A percentile compares a stretch with the other conserved stretches of the same genome.
Evolutionary conservation across 1,140 invertebrate genomes (phyloP).

Genomic region (Bacillus rossius): DNA sequence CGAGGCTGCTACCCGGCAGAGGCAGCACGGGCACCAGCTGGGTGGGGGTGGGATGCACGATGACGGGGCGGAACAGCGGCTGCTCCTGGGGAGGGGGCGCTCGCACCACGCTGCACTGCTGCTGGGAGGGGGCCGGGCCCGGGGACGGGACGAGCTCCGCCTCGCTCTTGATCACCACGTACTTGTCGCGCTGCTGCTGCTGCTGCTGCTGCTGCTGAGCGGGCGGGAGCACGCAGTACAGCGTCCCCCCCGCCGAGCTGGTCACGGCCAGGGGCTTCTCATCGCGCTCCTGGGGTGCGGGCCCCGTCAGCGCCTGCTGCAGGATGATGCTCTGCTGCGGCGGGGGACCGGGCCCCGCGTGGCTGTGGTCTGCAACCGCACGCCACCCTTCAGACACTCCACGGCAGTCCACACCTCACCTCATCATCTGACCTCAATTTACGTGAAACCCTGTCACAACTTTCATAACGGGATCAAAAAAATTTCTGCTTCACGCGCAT

Average conservation of each 20-base stretch:
- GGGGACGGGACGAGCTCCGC: slow-evolving; percentile 36
- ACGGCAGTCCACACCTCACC: too few relatives aligned
- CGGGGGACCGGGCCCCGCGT: not conserved
- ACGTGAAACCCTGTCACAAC: too few relatives aligned
- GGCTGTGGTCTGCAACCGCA: too few relatives aligned
- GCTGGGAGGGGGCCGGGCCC: too few relatives aligned
- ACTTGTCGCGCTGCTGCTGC: slow-evolving; percentile 36
- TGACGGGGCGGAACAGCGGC: slow-evolving; percentile 55
- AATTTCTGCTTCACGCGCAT: too few relatives aligned
- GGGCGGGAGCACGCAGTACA: slow-evolving; percentile 18
- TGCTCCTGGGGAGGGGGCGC: not conserved
- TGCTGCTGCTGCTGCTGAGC: slow-evolving; percentile 28
- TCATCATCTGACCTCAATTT: too few relatives aligned
- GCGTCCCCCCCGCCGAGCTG: slow-evolving; percentile 11
- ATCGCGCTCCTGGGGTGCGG: not conserved
- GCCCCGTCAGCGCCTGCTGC: slow-evolving; percentile 37
- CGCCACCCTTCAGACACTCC: too few relatives aligned
- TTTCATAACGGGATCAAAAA: too few relatives aligned
- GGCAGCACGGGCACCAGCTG: slow-evolving; percentile 63
- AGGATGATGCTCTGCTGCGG: slow-evolving; percentile 34
- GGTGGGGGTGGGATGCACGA: slow-evolving; percentile 65
- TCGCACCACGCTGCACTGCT: not conserved
- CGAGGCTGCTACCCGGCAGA: too few relatives aligned
- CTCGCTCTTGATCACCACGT: slow-evolving; percentile 41
- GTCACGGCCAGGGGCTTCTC: not conserved